Conservation (phyloP, 2,888 invertebrate species). For the Melangyna quadrimaculata region DNA sequence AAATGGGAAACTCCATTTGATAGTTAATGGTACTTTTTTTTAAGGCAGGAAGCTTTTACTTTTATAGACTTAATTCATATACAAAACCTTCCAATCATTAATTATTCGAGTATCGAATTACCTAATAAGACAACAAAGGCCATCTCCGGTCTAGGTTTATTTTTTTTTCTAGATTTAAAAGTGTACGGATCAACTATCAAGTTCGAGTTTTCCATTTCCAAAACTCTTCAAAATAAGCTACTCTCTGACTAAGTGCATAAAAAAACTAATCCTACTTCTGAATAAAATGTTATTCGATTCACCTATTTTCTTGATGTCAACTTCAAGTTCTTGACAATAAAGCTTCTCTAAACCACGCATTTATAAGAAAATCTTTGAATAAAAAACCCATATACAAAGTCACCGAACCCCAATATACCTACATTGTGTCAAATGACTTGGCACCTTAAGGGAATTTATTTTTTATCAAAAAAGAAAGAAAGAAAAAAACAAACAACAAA, state of each 20-base stretch:
- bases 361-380: not conserved
- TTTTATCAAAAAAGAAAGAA: not conserved
- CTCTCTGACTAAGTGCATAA: not conserved
- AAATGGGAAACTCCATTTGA: no score
- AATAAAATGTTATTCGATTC: not conserved
- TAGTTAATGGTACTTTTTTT: no score
- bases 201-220: not conserved
- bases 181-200: no score
- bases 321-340: not conserved
- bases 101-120: no score
- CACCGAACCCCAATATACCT: no score
- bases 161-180: no score
- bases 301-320: not conserved
- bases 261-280: not conserved
- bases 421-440: slow-evolving; percentile 8
- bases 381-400: slow-evolving; percentile 1
- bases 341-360: not conserved
- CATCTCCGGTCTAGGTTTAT: no score
- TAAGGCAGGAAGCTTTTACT: no score
- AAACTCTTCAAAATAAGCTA: not conserved
- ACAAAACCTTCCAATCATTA: no score
- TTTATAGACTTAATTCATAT: no score
- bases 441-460: slow-evolving; percentile 12
- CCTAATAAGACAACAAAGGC: no score
- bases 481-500: not conserved